Evolutionary conservation across 2,888 invertebrate species (phyloP), one percentile per base, ranked within the genome.

Genomic region (Clivina fossor): DNA sequence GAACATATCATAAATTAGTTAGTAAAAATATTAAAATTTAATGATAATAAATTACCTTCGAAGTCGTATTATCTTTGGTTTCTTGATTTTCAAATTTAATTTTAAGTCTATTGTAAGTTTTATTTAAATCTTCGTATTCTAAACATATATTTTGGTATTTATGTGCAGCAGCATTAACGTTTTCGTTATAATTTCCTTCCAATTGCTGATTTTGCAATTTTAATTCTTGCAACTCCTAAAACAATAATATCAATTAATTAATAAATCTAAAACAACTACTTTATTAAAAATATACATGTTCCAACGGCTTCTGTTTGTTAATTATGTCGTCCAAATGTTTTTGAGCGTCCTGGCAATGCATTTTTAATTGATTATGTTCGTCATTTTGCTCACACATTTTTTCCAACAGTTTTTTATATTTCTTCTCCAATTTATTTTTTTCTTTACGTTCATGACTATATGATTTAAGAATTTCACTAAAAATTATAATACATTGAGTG

Each of bases 121-220:
- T 18, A 19, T 9, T 44, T 11, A 44, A 30, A 5, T 13, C 19
- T 18, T 11, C 20, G 33, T 33, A 8, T 47, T 47, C 15, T 47
- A 13, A 22, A 22, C 33, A 35, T 1, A 19, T 18, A 2, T 13
- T 19, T 11, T 47, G 47, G 22, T 47, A 47, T 11, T 47, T 47
- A 3, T 33, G 8, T 15, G 32, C 33, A 9, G 47, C 11, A 8
- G 18, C 20, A 47, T 47, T 47, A 2, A 47, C 15, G 15, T 33
- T 20, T 3, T 35, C 35, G 22, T 47, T 20, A 20, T 47, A 13
- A 22, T 32, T 47, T 9, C 22, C 13, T 22, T 18, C 2, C n/a
- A 44, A n/a, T n/a, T 18, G n/a, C 32, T 28, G n/a, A n/a, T 44
- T 44, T 44, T 44, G 16, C 18, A 11, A n/a, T n/a, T 30, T 30